These are phyloP conservation scores for Xanthia togata DNA, from an alignment of 2,888 invertebrate species.

Conservation along the genomic window DNA sequence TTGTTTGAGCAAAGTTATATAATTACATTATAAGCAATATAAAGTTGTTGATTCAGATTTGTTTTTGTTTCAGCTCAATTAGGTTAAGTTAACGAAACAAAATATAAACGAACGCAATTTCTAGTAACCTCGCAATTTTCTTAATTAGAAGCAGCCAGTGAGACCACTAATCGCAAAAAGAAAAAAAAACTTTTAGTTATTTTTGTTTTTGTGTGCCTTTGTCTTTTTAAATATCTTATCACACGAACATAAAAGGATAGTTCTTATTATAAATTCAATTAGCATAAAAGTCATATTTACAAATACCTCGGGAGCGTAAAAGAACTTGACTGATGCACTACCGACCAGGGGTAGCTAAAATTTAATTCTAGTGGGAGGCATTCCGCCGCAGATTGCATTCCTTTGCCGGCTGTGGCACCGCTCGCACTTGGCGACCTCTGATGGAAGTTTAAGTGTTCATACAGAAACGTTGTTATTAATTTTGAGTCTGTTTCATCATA, in stretches of 20 bases:
- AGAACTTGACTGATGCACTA: conserved; percentile 67
- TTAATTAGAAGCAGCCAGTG: neutral
- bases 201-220: neutral
- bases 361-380: conserved; percentile 84
- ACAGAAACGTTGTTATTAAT: conserved; percentile 44
- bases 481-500: conserved; percentile 15
- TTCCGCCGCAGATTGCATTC: conserved; percentile 89
- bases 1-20: neutral
- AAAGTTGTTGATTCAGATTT: neutral
- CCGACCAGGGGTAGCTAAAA: conserved; percentile 75
- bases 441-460: conserved; percentile 73
- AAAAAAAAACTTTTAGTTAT: neutral
- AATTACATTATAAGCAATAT: neutral
- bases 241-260: neutral
- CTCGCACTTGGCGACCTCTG: conserved; percentile 72
- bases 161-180: neutral
- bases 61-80: conserved; percentile 14
- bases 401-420: conserved; percentile 74
- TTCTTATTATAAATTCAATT: conserved; percentile 47
- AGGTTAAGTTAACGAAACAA: neutral
- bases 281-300: conserved; percentile 59
- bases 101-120: neutral
- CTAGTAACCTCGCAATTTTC: neutral
- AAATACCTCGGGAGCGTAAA: conserved; percentile 34
- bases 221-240: neutral